Base-by-base conservation (phyloP, 1,140 invertebrate species). In the Drosophila funebris region DNA sequence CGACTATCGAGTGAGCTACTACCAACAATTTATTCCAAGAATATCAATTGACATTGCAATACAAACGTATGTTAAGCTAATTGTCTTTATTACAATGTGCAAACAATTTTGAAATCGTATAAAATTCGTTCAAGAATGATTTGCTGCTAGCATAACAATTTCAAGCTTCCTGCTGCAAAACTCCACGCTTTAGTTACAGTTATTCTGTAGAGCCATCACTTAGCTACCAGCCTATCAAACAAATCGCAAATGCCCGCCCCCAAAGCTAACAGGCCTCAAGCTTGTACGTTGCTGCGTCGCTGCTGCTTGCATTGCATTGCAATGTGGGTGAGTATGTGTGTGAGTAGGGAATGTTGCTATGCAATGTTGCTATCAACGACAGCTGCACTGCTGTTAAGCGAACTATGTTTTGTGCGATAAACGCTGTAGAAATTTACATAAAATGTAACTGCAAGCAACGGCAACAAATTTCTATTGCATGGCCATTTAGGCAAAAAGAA, bases 381-480 rank as follows among this genome's bases (percentile, higher is more conserved):
- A 16, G 44, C 22, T 37, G 57, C 43, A 20, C 43, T 39, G 33
- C 36, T 44, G 58, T 66, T 64, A 54, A 64, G n/a, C n/a, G 43
- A 27, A 56, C 62, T 36, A 52, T 58, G 56, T 69, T 48, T 48
- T 48, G 44, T 29, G 72, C 64, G 46, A 63, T 68, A 73, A 75
- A 62, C 68, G 33, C 50, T 77, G 62, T 68, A 67, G 43, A 69
- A 44, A 70, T 70, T 70, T 64, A 57, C 60, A 61, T 73, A 67
- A 68, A 73, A 73, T 68, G 63, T 73, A 68, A 71, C 68, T 71
- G 61, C 61, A 71, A 48, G 31, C 24, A 64, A 70, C 76, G 63
- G 58, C 75, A 67, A 66, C 73, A 87, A 87, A 77, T 85, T 85
- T 85, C 69, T 75, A 69, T 74, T 67, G 70, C 74, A 70, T 79